Base-by-base conservation (phyloP, 2,113 vertebrate genomes). In the human region DNA sequence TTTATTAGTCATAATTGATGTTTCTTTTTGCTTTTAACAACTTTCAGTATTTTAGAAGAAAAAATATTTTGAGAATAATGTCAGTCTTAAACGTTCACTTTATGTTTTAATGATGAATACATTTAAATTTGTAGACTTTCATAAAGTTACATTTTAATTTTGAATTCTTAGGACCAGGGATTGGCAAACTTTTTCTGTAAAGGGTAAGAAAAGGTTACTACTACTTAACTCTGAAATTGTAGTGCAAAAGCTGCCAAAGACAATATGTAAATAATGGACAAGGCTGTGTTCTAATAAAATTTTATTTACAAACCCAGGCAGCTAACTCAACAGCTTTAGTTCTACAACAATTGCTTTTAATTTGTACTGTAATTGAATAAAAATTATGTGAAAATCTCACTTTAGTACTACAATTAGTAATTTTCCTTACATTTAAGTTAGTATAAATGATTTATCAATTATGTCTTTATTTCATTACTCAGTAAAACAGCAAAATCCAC, bases 31-130 rank as follows among this genome's bases (percentile, higher is more conserved):
- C 40, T 68, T 93, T 89, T 81, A 66, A 90, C n/a, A 52, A 73
- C 45, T 84, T 86, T 38, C 32, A 82, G 40, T 59, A 82, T 90
- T 87, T 87, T 79, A 48, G 23, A 86, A 66, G 55, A 13, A 57
- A 92, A 80, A 66, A 5, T 4, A 75, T 94, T 85, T 75, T 90
- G 70, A 93, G 90, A 81, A 80, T 61, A 50, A 84, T 81, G 75
- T 84, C 9, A 79, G 32, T 66, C 8, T 40, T 84, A 70, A 61
- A 23, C 5, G 84, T 38, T 82, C 64, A 43, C 10, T 30, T 84
- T 68, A 61, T 78, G 64, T 48, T 73, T 96, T 92, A 35, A 55
- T 87, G 55, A 72, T 88, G 48, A 32, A n/a, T 86, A 75, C 43
- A 50, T 40, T 57, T 88, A 68, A 55, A 50, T 61, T 13, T 59